A percentile compares a stretch with the other conserved stretches of the same genome.
These are phyloP conservation scores for Acyrthosiphon pisum DNA, from an alignment of 1,140 invertebrate genomes.

Conservation along the genomic window DNA sequence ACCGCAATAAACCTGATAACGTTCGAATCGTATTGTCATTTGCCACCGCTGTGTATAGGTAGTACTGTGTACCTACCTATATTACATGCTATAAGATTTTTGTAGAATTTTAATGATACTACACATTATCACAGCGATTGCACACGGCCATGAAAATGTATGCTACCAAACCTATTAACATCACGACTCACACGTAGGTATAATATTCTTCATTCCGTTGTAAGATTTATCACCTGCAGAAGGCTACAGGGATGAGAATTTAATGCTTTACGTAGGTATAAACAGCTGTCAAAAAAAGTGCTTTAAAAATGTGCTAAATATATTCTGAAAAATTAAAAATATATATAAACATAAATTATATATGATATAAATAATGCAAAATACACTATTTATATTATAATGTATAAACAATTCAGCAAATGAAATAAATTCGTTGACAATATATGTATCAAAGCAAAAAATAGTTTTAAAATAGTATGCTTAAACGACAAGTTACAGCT, in stretches of 20 bases:
- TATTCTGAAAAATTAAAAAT: not conserved
- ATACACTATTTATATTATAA: too few relatives aligned
- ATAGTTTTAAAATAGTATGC: too few relatives aligned
- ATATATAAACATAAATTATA: too few relatives aligned
- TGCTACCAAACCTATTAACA: not conserved
- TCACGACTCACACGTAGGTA: not conserved
- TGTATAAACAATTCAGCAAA: too few relatives aligned
- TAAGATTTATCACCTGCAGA: not conserved
- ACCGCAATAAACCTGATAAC: not conserved
- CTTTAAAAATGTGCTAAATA: not conserved
- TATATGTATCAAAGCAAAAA: too few relatives aligned
- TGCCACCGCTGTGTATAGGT: too few relatives aligned
- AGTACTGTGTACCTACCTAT: too few relatives aligned
- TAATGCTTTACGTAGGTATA: not conserved
- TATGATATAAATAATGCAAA: too few relatives aligned
- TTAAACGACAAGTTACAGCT: too few relatives aligned
- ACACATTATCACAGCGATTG: not conserved
- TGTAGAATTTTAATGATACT: not conserved
- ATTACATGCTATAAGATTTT: not conserved
- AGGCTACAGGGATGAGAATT: not conserved
- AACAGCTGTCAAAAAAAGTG: not conserved
- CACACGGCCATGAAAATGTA: not conserved
- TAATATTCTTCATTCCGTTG: not conserved
- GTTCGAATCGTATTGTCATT: too few relatives aligned
- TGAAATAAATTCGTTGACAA: too few relatives aligned